Percentiles rank a stretch among this genome's conserved stretches.
These are phyloP conservation scores for Heteromormyrus szaboi DNA, from an alignment of 2,797 vertebrate genomes.

Conservation along the genomic window DNA sequence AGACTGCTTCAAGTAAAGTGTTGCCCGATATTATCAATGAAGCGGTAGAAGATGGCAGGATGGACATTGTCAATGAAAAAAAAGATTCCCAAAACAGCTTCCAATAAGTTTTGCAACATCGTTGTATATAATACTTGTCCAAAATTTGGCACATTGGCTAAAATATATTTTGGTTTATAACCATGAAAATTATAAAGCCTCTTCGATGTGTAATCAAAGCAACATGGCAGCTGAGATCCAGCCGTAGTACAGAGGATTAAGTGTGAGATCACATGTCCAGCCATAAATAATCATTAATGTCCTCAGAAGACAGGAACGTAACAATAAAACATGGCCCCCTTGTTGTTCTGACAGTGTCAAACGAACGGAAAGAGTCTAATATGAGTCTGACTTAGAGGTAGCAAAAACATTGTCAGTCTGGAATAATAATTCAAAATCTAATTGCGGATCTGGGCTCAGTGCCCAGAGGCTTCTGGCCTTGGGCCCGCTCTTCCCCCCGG, in stretches of 20 bases:
- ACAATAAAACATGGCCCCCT: not conserved
- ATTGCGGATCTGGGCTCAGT: constrained; percentile 16
- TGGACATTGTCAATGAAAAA: no score
- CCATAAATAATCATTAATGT: not conserved
- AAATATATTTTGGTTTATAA: not conserved
- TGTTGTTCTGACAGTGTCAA: not conserved
- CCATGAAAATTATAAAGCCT: not conserved
- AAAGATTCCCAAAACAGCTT: not conserved
- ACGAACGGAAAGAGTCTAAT: not conserved
- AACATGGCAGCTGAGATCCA: not conserved
- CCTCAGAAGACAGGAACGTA: not conserved
- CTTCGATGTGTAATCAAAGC: not conserved
- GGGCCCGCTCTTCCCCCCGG: not conserved
- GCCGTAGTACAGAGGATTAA: not conserved
- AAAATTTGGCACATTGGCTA: not conserved
- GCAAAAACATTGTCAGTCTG: not conserved
- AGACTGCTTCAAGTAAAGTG: no score
- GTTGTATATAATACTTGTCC: not conserved
- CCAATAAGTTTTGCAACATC: not conserved
- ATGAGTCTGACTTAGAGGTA: constrained; percentile 12
- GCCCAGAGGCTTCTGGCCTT: constrained; percentile 15
- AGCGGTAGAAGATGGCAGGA: no score
- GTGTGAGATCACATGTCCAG: not conserved
- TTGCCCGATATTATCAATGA: not conserved
- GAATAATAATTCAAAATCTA: constrained; percentile 25